Conservation (phyloP, 2,113 vertebrate genomes). For the Acrocephalus kingi region DNA sequence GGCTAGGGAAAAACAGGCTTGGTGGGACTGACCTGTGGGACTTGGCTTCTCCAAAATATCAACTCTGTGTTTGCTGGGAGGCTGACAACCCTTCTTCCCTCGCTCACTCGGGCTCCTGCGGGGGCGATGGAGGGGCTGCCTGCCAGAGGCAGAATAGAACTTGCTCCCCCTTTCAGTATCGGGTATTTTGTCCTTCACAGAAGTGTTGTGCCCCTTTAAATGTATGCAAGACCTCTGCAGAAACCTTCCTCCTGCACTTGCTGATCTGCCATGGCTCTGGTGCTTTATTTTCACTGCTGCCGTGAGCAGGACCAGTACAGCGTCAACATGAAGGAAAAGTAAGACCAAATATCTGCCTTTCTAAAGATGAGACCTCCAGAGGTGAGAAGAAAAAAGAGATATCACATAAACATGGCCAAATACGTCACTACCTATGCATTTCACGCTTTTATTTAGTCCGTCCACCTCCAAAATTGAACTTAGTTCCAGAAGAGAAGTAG, state of each 20-base stretch:
- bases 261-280: neutral
- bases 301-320: neutral
- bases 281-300: neutral
- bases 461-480: neutral
- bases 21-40: neutral
- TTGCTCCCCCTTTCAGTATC: neutral
- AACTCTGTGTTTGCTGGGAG: neutral
- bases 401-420: neutral
- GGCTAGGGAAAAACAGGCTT: neutral
- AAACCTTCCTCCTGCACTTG: neutral
- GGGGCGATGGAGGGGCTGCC: neutral
- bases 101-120: accelerated
- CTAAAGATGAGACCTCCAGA: neutral
- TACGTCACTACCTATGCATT: neutral
- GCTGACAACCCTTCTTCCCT: accelerated
- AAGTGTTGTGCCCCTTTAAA: neutral
- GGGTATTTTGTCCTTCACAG: neutral
- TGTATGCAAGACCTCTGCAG: neutral
- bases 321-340: neutral
- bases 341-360: neutral
- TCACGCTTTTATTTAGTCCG: neutral
- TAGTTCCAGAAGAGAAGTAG: neutral
- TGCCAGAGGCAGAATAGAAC: neutral
- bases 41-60: neutral
- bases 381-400: neutral